phyloP scores from a whole-genome alignment of 2,888 invertebrate genomes.

The Athalia cordata region DNA sequence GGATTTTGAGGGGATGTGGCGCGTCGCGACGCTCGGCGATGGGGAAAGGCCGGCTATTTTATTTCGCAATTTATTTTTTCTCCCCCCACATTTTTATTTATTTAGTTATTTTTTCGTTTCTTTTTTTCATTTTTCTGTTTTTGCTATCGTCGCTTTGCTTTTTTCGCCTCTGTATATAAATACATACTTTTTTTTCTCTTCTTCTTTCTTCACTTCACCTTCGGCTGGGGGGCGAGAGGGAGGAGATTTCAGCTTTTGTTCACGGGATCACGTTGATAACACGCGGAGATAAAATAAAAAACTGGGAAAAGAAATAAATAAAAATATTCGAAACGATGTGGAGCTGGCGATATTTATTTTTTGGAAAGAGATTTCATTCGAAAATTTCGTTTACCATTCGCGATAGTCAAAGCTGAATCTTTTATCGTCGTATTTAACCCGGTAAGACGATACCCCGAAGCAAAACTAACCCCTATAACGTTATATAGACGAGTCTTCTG shows the following conservation, averaged over 20 bases:
- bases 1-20: conserved; percentile 2
- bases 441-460: too few relatives aligned
- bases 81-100: conserved; percentile 13
- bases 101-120: conserved; percentile 45
- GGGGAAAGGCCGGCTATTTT: conserved; percentile 50
- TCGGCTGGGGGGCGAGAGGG: not conserved
- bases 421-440: too few relatives aligned
- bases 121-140: conserved; percentile 36
- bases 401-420: too few relatives aligned
- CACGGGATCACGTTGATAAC: conserved; percentile 10
- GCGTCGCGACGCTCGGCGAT: not conserved
- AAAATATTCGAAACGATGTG: too few relatives aligned
- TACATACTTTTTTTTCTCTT: conserved; percentile 34
- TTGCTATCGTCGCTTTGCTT: conserved; percentile 1
- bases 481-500: too few relatives aligned
- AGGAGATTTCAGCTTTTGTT: conserved; percentile 20
- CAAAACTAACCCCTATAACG: too few relatives aligned
- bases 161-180: conserved; percentile 27
- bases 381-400: too few relatives aligned
- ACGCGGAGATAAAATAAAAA: too few relatives aligned
- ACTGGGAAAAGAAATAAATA: too few relatives aligned
- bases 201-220: conserved; percentile 20
- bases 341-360: too few relatives aligned
- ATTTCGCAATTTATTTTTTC: conserved; percentile 56
- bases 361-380: too few relatives aligned